phyloP scores from a whole-genome alignment of 2,113 vertebrate species.

The Pelecanoides urinatrix region DNA sequence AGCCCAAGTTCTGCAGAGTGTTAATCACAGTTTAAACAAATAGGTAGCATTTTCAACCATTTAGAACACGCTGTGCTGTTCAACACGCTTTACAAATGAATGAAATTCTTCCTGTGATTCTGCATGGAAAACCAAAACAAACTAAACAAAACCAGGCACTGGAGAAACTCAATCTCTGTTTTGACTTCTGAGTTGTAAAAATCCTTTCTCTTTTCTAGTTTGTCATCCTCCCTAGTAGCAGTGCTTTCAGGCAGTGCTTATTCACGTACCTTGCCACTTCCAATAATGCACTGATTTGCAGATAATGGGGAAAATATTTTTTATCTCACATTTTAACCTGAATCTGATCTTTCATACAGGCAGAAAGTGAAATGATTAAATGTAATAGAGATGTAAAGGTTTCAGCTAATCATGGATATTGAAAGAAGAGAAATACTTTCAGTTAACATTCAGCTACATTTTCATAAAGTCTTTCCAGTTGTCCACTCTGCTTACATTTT shows the following conservation, averaged over 20 bases:
- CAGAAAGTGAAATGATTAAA: background rate
- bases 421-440: background rate
- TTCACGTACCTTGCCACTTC: background rate
- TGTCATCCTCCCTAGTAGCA: background rate
- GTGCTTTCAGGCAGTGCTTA: background rate
- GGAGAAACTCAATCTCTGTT: background rate
- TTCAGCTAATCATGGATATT: conserved; percentile 1
- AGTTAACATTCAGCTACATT: background rate
- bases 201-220: background rate
- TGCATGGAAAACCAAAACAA: background rate
- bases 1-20: background rate
- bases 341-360: background rate
- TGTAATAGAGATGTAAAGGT: background rate
- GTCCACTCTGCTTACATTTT: background rate
- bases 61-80: background rate
- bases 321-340: conserved; percentile 14
- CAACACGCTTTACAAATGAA: background rate
- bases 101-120: conserved; percentile 1
- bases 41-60: background rate
- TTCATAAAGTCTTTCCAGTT: background rate
- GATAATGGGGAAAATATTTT: conserved; percentile 44
- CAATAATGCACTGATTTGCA: conserved; percentile 9
- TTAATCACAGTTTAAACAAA: conserved; percentile 47
- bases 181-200: background rate
- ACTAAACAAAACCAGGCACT: background rate